phyloP scores from a whole-genome alignment of 1,140 invertebrate genomes.

The Armadillidium nasatum region DNA sequence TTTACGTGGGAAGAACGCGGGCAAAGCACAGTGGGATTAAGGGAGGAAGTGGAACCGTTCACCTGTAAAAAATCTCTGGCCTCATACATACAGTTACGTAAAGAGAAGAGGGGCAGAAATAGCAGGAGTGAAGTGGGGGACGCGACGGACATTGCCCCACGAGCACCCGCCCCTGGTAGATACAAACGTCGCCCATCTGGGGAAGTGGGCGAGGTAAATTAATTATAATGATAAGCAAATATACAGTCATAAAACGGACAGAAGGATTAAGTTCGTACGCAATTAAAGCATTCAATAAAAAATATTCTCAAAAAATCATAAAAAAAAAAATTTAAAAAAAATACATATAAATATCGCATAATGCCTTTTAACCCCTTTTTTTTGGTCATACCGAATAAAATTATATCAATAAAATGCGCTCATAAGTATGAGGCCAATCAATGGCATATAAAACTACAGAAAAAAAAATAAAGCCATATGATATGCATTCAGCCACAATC shows the following conservation, averaged over 20 bases:
- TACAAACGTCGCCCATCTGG: slow-evolving; percentile 43
- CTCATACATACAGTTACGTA: slow-evolving; percentile 45
- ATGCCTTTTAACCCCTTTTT: not conserved
- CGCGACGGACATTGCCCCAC: slow-evolving; percentile 43
- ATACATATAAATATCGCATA: not conserved
- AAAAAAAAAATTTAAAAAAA: not conserved
- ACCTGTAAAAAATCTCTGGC: slow-evolving; percentile 20
- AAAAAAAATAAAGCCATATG: slow-evolving; percentile 32
- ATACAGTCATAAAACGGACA: not conserved
- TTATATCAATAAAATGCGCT: not conserved
- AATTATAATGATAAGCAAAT: not conserved
- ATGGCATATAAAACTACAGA: slow-evolving; percentile 29
- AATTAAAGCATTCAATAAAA: not conserved
- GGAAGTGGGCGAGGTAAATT: slow-evolving; percentile 30
- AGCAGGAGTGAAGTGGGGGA: slow-evolving; percentile 45
- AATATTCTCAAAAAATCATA: not conserved
- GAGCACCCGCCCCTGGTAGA: slow-evolving; percentile 40
- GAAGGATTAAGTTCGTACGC: not conserved
- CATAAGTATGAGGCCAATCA: slow-evolving; percentile 39
- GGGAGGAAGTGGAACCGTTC: slow-evolving; percentile 12
- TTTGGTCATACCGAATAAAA: not conserved
- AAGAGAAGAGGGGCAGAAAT: slow-evolving; percentile 45
- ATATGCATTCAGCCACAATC: slow-evolving; percentile 36
- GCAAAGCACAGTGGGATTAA: not conserved
- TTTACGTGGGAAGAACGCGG: not conserved